Conservation (phyloP, 2,888 invertebrate species). For the Gryllus longicercus region DNA sequence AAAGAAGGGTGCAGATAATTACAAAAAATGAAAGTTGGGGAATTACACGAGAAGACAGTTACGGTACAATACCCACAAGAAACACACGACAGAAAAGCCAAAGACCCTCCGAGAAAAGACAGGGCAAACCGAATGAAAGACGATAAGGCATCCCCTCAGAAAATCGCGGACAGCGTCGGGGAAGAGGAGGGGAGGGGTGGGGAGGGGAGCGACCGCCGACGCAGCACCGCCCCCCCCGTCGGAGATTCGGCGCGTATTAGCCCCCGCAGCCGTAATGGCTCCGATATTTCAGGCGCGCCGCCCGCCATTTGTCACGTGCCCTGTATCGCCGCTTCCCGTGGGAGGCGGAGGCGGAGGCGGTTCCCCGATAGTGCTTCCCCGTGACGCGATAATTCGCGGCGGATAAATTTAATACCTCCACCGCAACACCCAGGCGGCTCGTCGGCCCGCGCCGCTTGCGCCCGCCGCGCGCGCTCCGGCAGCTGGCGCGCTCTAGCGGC, state of each 20-base stretch:
- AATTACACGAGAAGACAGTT: no score
- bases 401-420: constrained; percentile 17
- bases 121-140: no score
- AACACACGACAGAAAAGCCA: no score
- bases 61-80: no score
- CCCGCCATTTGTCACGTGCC: constrained; percentile 1
- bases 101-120: no score
- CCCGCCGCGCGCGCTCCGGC: neutral
- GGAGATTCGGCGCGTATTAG: constrained; percentile 17
- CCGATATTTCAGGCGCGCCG: constrained; percentile 9
- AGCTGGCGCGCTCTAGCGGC: neutral
- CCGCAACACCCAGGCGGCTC: neutral
- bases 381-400: neutral
- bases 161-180: no score
- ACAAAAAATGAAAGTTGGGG: no score
- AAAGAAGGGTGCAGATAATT: no score
- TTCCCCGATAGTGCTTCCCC: neutral
- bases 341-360: neutral
- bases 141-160: no score
- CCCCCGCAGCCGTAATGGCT: neutral
- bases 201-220: no score
- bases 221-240: neutral
- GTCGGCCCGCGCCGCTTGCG: neutral
- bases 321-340: neutral
- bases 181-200: no score